Conservation (phyloP, 2,888 invertebrate species). For the Ophion costatus region DNA sequence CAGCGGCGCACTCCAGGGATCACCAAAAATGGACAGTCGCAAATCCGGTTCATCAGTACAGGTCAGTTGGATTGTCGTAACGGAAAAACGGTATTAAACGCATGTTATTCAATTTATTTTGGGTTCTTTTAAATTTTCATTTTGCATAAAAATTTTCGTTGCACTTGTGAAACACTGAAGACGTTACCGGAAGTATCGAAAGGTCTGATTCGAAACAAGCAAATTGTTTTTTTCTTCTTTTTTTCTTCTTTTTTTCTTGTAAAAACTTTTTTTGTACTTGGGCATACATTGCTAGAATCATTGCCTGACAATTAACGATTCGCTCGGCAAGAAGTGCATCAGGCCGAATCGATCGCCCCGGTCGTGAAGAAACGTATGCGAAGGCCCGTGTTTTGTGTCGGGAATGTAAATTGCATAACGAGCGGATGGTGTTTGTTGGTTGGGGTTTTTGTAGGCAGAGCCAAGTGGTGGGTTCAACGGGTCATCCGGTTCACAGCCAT, state of each 20-base stretch:
- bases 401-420: slow-evolving; percentile 4
- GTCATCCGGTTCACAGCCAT: slow-evolving; percentile 78
- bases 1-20: slow-evolving; percentile 85
- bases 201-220: slow-evolving; percentile 2
- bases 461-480: slow-evolving; percentile 81
- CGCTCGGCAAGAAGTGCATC: background rate
- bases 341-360: background rate
- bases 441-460: slow-evolving; percentile 79
- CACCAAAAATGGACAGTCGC: slow-evolving; percentile 87
- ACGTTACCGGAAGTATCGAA: background rate
- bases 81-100: slow-evolving; percentile 3
- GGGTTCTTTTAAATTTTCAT: background rate
- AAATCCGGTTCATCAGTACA: slow-evolving; percentile 84
- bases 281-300: background rate
- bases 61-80: slow-evolving; percentile 73
- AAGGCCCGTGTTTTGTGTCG: background rate
- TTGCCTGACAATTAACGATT: background rate
- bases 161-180: slow-evolving; percentile 14
- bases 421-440: slow-evolving; percentile 44
- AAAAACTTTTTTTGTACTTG: background rate
- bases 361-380: background rate
- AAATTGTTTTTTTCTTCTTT: background rate
- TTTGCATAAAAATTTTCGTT: slow-evolving; percentile 54
- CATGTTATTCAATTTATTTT: slow-evolving; percentile 16
- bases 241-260: background rate